Evolutionary conservation across 1,140 invertebrate species (phyloP).

Genomic region (Nasonia vitripennis): DNA sequence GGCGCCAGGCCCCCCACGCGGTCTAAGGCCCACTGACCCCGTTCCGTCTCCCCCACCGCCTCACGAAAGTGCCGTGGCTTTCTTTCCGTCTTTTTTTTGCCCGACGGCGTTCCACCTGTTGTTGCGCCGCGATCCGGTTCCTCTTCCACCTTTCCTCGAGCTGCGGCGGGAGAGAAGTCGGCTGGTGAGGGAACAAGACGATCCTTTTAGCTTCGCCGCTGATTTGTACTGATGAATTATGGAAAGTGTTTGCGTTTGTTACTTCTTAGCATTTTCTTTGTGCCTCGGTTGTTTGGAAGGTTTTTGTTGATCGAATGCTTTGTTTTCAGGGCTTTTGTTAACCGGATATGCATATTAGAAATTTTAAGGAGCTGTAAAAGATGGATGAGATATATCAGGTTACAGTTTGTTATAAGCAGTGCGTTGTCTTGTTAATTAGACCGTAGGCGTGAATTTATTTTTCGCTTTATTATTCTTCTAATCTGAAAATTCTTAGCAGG

Average conservation of each 20-base stretch:
- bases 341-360: too few species aligned
- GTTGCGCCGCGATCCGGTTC: conserved; percentile 40
- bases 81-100: conserved; percentile 44
- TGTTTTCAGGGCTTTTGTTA: too few species aligned
- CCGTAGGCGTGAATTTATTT: too few species aligned
- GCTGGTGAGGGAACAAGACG: neutral
- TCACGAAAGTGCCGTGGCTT: conserved; percentile 47
- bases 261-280: neutral
- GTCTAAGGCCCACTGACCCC: conserved; percentile 60
- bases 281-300: neutral
- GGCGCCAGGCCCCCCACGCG: conserved; percentile 50
- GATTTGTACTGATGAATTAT: conserved; percentile 40
- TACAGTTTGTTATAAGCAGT: too few species aligned
- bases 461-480: too few species aligned
- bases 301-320: neutral
- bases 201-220: neutral
- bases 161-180: neutral
- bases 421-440: too few species aligned
- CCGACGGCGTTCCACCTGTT: conserved; percentile 34
- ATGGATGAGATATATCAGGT: too few species aligned
- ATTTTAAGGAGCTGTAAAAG: too few species aligned
- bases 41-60: conserved; percentile 41
- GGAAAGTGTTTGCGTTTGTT: conserved; percentile 42
- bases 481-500: too few species aligned
- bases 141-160: conserved; percentile 24